Evolutionary conservation across 2,113 vertebrate genomes (phyloP).

Genomic region (Merops nubicus): DNA sequence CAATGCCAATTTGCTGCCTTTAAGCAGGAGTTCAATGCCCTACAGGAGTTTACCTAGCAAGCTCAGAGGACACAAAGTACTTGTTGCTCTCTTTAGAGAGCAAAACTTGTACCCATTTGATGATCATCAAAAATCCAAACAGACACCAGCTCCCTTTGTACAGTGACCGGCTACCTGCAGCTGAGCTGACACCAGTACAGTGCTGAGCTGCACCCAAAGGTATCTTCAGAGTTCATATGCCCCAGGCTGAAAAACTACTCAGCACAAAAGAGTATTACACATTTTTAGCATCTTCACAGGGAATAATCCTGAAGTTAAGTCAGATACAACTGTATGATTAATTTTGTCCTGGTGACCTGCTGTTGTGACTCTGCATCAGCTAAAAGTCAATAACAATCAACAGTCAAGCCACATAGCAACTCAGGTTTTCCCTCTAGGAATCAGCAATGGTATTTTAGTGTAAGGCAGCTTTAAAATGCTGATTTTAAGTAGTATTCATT

Average conservation of each 20-base stretch:
- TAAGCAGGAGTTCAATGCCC: neutral
- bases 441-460: neutral
- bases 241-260: neutral
- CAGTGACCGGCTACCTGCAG: neutral
- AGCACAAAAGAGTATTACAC: neutral
- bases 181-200: neutral
- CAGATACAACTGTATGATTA: neutral
- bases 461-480: neutral
- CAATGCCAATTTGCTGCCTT: neutral
- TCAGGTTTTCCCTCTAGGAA: neutral
- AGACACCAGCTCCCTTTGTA: neutral
- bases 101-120: neutral
- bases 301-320: neutral
- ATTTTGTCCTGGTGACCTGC: neutral
- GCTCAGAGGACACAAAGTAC: neutral
- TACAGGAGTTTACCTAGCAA: neutral
- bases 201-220: rapidly evolving
- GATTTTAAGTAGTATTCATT: slow-evolving; percentile 35
- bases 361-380: neutral
- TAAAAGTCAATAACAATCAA: neutral
- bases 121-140: neutral
- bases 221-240: neutral
- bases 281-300: neutral
- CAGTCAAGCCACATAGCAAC: neutral
- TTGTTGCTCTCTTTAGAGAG: neutral